phyloP scores from a whole-genome alignment of 2,888 invertebrate species.

The Temnothorax ravouxi region DNA sequence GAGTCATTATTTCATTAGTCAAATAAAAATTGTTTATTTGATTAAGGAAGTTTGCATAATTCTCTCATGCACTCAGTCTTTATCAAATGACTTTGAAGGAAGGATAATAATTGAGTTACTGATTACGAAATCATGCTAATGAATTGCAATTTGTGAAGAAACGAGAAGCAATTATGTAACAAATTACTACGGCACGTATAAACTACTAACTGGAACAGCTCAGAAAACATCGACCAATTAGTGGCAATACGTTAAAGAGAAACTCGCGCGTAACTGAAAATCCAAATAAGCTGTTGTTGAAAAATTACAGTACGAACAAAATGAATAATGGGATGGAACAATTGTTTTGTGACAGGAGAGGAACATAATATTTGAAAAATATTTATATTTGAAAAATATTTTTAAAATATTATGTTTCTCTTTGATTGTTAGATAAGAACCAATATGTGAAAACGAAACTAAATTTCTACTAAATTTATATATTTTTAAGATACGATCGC shows the following conservation, averaged over 20 bases:
- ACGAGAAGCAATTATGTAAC: conserved; percentile 31
- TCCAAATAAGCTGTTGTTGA: conserved; percentile 10
- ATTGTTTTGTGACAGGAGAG: not conserved
- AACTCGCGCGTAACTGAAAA: conserved; percentile 16
- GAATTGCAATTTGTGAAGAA: conserved; percentile 33
- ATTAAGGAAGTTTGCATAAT: not conserved
- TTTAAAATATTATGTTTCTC: too few species aligned
- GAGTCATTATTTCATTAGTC: not conserved
- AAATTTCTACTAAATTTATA: not conserved
- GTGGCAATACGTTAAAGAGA: conserved; percentile 25
- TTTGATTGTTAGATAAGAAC: not conserved
- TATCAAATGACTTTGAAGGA: not conserved
- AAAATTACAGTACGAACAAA: not conserved
- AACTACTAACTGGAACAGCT: conserved; percentile 25
- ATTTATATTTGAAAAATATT: not conserved
- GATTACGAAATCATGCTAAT: conserved; percentile 23
- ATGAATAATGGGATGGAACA: not conserved
- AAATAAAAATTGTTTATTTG: not conserved
- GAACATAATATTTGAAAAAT: not conserved
- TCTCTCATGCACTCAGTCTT: not conserved
- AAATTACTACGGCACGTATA: conserved; percentile 36
- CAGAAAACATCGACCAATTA: conserved; percentile 56
- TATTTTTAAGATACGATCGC: not conserved
- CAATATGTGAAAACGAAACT: not conserved
- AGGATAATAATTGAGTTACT: conserved; percentile 18